A percentile compares a stretch with the other conserved stretches of the same genome.
Evolutionary conservation across 2,113 vertebrate species (phyloP).

Genomic region (Thermophis baileyi): DNA sequence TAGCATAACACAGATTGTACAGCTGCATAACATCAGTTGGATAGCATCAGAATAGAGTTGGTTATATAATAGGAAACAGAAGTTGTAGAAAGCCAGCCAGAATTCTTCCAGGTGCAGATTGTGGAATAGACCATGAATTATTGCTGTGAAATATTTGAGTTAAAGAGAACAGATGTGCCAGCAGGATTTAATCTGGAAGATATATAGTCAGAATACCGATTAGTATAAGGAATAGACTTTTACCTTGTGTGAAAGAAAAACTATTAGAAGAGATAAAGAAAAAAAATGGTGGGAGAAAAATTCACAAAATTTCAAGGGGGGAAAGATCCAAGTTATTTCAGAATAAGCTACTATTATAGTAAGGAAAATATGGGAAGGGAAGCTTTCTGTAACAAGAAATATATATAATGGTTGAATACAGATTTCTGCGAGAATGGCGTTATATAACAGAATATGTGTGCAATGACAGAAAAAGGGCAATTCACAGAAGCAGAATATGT

Average conservation of each 20-base stretch:
- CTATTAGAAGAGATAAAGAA: background rate
- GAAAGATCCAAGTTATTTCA: background rate
- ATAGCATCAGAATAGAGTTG: background rate
- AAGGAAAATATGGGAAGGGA: background rate
- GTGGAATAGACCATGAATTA: background rate
- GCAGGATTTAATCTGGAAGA: background rate
- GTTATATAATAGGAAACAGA: background rate
- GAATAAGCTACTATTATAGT: background rate
- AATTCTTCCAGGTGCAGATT: background rate
- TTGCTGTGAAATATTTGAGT: background rate
- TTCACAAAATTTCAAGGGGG: background rate
- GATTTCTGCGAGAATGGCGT: background rate
- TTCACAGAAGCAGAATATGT: background rate
- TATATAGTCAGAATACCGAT: background rate
- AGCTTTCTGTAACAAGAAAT: background rate
- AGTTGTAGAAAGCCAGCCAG: background rate
- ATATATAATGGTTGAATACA: background rate
- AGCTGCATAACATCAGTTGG: background rate
- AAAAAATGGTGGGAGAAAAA: background rate
- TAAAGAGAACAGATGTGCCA: background rate
- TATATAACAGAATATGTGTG: background rate
- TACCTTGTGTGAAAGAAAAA: background rate
- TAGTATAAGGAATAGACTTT: background rate
- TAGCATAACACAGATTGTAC: background rate
- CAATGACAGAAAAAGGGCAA: background rate